phyloP scores from a whole-genome alignment of 2,888 invertebrate genomes.

The Nipponacmea schrenckii region DNA sequence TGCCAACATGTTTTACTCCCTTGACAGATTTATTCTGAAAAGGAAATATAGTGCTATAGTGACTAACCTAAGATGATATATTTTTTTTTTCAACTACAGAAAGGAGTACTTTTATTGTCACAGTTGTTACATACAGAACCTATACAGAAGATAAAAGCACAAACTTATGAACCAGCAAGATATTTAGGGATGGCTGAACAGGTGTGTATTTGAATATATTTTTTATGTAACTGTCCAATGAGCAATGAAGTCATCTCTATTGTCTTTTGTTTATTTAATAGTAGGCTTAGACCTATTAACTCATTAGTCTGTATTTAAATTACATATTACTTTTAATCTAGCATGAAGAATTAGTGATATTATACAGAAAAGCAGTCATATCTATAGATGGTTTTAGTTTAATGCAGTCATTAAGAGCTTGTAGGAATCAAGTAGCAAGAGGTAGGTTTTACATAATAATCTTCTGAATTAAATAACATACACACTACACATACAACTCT shows the following conservation, averaged over 20 bases:
- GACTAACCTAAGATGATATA: too few relatives aligned
- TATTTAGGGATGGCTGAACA: conserved; percentile 64
- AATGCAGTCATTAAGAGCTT: conserved; percentile 82
- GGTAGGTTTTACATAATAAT: too few relatives aligned
- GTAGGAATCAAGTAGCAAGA: conserved; percentile 82
- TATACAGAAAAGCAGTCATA: conserved; percentile 79
- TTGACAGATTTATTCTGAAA: too few relatives aligned
- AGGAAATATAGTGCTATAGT: too few relatives aligned
- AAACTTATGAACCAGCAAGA: conserved; percentile 73
- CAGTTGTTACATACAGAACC: conserved; percentile 87
- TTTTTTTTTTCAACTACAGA: conserved; percentile 66
- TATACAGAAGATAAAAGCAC: conserved; percentile 83
- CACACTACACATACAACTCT: too few relatives aligned
- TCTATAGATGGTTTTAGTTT: conserved; percentile 81
- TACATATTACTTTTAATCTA: conserved; percentile 28
- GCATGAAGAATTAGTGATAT: conserved; percentile 80
- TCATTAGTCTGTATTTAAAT: too few relatives aligned
- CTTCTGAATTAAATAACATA: too few relatives aligned
- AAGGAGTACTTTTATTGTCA: conserved; percentile 81
- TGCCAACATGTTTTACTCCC: too few relatives aligned
- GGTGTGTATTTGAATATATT: conserved; percentile 38
- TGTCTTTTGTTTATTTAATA: too few relatives aligned
- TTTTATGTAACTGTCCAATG: too few relatives aligned
- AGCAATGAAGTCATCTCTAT: too few relatives aligned
- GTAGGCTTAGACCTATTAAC: too few relatives aligned